These are phyloP conservation scores for Minunthozetes semirufus DNA, from an alignment of 2,888 invertebrate species.

Conservation along the genomic window DNA sequence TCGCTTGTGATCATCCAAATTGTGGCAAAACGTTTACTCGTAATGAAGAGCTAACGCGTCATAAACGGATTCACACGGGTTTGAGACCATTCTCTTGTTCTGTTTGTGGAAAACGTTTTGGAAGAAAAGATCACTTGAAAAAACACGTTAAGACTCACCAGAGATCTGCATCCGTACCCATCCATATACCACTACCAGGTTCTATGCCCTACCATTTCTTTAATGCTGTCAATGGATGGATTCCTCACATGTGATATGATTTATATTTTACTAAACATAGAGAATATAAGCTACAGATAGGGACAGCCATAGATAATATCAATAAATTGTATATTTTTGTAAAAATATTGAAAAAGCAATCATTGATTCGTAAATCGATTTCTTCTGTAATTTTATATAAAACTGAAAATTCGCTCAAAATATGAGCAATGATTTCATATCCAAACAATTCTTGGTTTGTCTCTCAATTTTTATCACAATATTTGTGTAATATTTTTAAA, in stretches of 20 bases:
- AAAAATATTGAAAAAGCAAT: too few relatives aligned
- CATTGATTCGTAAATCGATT: too few relatives aligned
- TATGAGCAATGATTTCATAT: too few relatives aligned
- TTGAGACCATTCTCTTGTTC: slow-evolving; percentile 75
- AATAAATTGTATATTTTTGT: too few relatives aligned
- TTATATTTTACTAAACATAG: background rate
- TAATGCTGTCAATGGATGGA: slow-evolving; percentile 9
- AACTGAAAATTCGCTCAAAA: too few relatives aligned
- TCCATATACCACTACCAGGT: slow-evolving; percentile 22
- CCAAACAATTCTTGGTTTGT: background rate
- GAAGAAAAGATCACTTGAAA: slow-evolving; percentile 85
- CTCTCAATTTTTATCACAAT: background rate
- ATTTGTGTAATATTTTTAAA: too few relatives aligned
- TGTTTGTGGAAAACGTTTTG: slow-evolving; percentile 83
- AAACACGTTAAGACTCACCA: slow-evolving; percentile 82
- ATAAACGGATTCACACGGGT: slow-evolving; percentile 81
- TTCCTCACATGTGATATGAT: slow-evolving; percentile 20
- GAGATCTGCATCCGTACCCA: slow-evolving; percentile 36
- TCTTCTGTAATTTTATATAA: too few relatives aligned
- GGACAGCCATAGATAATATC: too few relatives aligned
- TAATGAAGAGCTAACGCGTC: slow-evolving; percentile 81
- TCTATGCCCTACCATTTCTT: slow-evolving; percentile 28
- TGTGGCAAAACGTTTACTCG: slow-evolving; percentile 85
- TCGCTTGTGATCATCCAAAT: slow-evolving; percentile 72
- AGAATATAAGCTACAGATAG: too few relatives aligned